Conservation (phyloP, 1,140 invertebrate species). For the Zaprionus vittiger region DNA sequence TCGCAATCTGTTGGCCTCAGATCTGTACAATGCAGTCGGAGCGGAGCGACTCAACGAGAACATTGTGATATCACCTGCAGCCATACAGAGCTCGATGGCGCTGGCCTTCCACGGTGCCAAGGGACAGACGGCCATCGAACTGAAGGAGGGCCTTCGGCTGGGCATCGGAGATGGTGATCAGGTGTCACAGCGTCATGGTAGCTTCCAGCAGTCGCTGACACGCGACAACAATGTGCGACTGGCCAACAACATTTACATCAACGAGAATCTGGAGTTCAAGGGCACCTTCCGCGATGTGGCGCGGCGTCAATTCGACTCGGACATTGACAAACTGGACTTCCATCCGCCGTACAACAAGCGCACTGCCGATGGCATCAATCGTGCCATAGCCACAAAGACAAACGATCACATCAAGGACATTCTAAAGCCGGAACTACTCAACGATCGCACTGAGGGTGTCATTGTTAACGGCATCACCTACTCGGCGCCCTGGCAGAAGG, state of each 20-base stretch:
- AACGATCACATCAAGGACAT: constrained; percentile 73
- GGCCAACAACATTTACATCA: constrained; percentile 80
- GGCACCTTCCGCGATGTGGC: constrained; percentile 73
- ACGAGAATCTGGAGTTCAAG: constrained; percentile 79
- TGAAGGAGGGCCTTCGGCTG: constrained; percentile 70
- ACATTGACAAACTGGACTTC: constrained; percentile 78
- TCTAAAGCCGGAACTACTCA: constrained; percentile 62
- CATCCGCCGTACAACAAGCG: constrained; percentile 82
- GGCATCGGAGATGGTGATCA: constrained; percentile 70
- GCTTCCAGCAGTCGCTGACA: constrained; percentile 67
- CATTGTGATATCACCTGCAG: constrained; percentile 70
- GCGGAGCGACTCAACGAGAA: constrained; percentile 71
- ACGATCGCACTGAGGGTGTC: constrained; percentile 76
- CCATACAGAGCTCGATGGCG: constrained; percentile 78
- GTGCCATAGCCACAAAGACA: constrained; percentile 68
- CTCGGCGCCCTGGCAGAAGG: constrained; percentile 74
- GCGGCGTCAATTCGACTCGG: constrained; percentile 77
- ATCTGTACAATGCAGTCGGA: constrained; percentile 77
- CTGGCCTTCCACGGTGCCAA: constrained; percentile 78
- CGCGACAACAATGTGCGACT: constrained; percentile 76
- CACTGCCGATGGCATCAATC: constrained; percentile 76
- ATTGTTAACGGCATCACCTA: constrained; percentile 72
- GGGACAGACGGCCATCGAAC: constrained; percentile 72
- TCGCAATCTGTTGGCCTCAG: constrained; percentile 74
- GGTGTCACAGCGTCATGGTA: constrained; percentile 69